Conservation (phyloP, 2,888 invertebrate genomes). For the Bursaphelenchus okinawaensis region DNA sequence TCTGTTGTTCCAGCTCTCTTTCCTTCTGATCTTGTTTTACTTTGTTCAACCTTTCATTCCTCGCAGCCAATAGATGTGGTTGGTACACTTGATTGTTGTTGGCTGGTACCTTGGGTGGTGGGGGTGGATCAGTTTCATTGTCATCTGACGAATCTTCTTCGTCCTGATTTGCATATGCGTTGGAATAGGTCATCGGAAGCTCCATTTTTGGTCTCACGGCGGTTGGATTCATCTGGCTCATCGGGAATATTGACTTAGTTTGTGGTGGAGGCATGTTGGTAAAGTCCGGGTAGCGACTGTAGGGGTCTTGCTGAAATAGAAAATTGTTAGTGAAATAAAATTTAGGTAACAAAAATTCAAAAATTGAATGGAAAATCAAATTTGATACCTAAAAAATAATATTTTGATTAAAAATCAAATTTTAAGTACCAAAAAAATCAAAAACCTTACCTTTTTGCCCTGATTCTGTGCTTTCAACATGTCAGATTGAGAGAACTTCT, state of each 20-base stretch:
- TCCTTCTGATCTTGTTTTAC: background rate
- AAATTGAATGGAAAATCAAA: background rate
- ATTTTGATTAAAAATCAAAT: background rate
- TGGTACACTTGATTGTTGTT: background rate
- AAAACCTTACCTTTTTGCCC: background rate
- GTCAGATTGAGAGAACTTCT: background rate
- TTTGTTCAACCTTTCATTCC: constrained; percentile 6
- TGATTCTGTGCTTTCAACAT: background rate
- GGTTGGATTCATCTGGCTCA: background rate
- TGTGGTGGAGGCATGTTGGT: background rate
- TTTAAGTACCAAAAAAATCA: background rate
- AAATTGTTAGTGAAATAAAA: too few species aligned
- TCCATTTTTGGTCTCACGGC: background rate
- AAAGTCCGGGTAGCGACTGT: background rate
- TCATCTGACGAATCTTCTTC: constrained; percentile 9
- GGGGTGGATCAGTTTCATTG: constrained; percentile 12
- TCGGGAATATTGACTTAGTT: background rate
- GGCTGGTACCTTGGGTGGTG: constrained; percentile 5
- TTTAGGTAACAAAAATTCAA: too few species aligned
- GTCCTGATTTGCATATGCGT: background rate
- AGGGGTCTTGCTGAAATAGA: background rate
- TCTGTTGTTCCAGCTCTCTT: constrained; percentile 5
- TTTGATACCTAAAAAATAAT: background rate
- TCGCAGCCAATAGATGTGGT: background rate
- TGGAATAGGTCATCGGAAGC: background rate